Evolutionary conservation across 2,113 vertebrate species (phyloP), one percentile per base, ranked within the genome.

Genomic region (Podarcis cretensis): DNA sequence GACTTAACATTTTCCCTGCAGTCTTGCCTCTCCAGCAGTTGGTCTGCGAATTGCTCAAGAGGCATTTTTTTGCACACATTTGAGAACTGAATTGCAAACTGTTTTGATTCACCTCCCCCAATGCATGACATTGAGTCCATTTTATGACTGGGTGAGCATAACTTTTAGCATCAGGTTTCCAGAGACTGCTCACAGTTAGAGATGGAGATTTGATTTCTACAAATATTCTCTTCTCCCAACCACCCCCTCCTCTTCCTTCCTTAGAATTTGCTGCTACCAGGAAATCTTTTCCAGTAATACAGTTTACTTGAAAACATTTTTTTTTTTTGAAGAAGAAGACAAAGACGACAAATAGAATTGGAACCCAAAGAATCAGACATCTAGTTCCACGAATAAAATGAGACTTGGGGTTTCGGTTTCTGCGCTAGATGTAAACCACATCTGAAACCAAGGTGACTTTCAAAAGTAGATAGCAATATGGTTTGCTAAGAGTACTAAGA

Each of bases 151-250:
- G 37, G 2, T 75, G 5, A 89, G 57, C 69, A 66, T 65, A 57
- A 48, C 59, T 74, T 80, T 89, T 65, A 85, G 12, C 68, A 30
- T 75, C 59, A 81, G 77, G 30, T 85, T 82, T 89, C 59, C 59
- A 77, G 13, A 54, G 73, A 77, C 21, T 77, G 81, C 40, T 77
- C 71, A 83, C 63, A 54, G 43, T 77, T 35, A 54, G 40, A 77
- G n/a, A 66, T 77, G 9, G 73, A 77, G 59, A 30, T 32, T 30
- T 68, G 21, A 37, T 77, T 77, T 88, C 73, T 69, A 35, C 73
- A 83, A 35, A 83, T 77, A 83, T 68, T 48, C 14, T 75, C 73
- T 48, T 23, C 27, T 13, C 13, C n/a, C 23, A 25, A 6, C 35
- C 14, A 5, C 23, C 65, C 27, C 86, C 2, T 14, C 18, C 21